phyloP scores from a whole-genome alignment of 2,888 invertebrate species.

The Pseudanteris insignis region DNA sequence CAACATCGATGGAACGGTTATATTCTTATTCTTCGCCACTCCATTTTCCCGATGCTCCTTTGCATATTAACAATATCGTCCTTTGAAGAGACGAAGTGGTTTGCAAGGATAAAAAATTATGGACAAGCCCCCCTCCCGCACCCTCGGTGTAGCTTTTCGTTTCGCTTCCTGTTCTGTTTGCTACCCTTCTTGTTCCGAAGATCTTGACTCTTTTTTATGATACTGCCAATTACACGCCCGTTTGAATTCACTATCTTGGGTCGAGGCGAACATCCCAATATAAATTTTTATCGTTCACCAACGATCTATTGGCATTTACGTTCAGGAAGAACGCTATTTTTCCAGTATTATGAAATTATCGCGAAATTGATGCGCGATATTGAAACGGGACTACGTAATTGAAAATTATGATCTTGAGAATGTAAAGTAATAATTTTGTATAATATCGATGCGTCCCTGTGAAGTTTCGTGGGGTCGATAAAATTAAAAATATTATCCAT shows the following conservation, averaged over 20 bases:
- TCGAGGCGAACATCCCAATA: conserved; percentile 57
- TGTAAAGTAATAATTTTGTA: conserved; percentile 10
- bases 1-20: conserved; percentile 48
- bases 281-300: conserved; percentile 56
- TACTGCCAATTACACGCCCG: conserved; percentile 67
- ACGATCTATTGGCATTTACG: conserved; percentile 38
- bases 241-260: conserved; percentile 65
- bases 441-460: background rate
- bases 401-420: conserved; percentile 12
- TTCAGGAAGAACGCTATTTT: conserved; percentile 21
- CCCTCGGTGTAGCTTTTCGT: conserved; percentile 41
- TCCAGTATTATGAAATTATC: conserved; percentile 36
- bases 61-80: conserved; percentile 67
- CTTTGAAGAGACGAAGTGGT: conserved; percentile 55
- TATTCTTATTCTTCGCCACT: conserved; percentile 62
- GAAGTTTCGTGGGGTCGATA: background rate
- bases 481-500: no score
- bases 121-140: conserved; percentile 48
- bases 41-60: conserved; percentile 65
- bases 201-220: conserved; percentile 63
- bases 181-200: conserved; percentile 41
- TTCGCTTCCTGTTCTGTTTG: conserved; percentile 49
- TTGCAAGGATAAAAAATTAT: conserved; percentile 63
- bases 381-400: conserved; percentile 21
- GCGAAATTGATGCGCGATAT: conserved; percentile 24